Evolutionary conservation across 2,888 invertebrate species (phyloP).

Genomic region (Agrotis exclamationis): DNA sequence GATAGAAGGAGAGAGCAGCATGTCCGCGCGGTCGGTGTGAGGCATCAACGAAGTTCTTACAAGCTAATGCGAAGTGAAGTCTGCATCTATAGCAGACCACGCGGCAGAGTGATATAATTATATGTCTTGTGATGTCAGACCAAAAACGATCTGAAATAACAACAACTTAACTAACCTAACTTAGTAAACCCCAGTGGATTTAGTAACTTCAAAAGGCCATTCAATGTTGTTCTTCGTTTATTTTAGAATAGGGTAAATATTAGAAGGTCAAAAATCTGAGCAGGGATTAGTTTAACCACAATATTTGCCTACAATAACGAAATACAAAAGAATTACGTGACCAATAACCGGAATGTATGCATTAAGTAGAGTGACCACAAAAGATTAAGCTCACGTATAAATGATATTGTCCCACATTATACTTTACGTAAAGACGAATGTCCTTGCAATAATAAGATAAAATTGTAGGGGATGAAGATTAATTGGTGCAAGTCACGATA

Average conservation of each 20-base stretch:
- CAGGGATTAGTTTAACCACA: neutral
- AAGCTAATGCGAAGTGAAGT: too few relatives aligned
- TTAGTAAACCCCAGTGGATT: too few relatives aligned
- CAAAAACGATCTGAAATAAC: too few relatives aligned
- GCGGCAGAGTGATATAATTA: too few relatives aligned
- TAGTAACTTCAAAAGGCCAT: too few relatives aligned
- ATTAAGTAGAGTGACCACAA: slow-evolving; percentile 37
- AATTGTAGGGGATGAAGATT: slow-evolving; percentile 54
- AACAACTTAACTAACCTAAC: too few relatives aligned
- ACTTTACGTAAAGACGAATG: slow-evolving; percentile 39
- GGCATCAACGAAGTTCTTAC: too few relatives aligned
- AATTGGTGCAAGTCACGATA: slow-evolving; percentile 57
- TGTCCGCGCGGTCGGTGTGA: too few relatives aligned
- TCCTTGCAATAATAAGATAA: slow-evolving; percentile 50
- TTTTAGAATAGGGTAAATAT: neutral
- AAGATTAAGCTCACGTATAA: slow-evolving; percentile 31
- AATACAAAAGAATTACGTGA: slow-evolving; percentile 21
- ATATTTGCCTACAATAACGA: neutral
- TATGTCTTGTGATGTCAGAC: too few relatives aligned
- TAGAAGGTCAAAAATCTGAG: neutral
- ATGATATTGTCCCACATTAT: slow-evolving; percentile 5
- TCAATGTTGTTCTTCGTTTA: neutral
- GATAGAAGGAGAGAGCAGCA: too few relatives aligned
- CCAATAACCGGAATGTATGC: slow-evolving; percentile 23
- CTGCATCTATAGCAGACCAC: too few relatives aligned